A percentile compares a stretch with the other conserved stretches of the same genome.
phyloP scores from a whole-genome alignment of 1,140 invertebrate genomes.

The Fopius arisanus region DNA sequence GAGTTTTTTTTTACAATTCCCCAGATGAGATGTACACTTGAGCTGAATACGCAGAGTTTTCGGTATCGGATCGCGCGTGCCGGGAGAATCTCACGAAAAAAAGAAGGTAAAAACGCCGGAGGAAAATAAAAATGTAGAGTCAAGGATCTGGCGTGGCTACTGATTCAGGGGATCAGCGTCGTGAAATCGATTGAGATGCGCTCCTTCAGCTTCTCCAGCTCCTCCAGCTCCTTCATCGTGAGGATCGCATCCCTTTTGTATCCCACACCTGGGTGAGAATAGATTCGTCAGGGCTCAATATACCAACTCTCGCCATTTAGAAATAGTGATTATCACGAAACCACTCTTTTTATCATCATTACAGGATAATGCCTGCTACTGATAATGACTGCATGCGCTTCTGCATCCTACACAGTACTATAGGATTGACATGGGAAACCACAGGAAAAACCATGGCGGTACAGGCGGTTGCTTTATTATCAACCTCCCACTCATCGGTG shows the following conservation, averaged over 20 bases:
- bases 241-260: neutral
- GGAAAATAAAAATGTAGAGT: neutral
- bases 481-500: no score
- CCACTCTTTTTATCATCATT: no score
- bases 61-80: slow-evolving; percentile 21
- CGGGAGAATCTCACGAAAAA: neutral
- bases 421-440: no score
- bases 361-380: no score
- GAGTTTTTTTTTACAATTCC: slow-evolving; percentile 25
- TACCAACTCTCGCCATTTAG: neutral
- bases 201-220: neutral
- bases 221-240: no score
- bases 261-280: slow-evolving; percentile 15
- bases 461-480: no score
- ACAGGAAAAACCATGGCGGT: no score
- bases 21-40: slow-evolving; percentile 3
- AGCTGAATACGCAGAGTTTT: slow-evolving; percentile 5
- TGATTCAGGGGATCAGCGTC: neutral
- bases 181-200: slow-evolving; percentile 26
- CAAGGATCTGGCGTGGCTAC: neutral
- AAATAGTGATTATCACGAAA: neutral
- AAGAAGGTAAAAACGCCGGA: neutral
- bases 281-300: slow-evolving; percentile 20
- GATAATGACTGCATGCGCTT: no score
- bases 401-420: no score